phyloP scores from a whole-genome alignment of 2,888 invertebrate species.

The Balanococcus diminutus region DNA sequence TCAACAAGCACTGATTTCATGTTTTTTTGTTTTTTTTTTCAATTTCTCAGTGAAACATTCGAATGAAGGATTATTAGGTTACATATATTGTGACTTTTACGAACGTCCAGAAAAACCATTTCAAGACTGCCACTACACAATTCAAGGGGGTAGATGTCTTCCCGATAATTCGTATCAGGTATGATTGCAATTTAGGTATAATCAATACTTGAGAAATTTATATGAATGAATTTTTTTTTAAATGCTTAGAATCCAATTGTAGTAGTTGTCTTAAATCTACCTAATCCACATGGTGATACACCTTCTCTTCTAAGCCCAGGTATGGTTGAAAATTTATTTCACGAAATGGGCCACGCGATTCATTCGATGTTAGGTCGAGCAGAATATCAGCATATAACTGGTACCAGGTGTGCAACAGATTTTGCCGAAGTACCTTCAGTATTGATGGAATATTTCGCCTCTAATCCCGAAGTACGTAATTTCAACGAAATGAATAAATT shows the following conservation, averaged over 20 bases:
- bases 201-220: neutral
- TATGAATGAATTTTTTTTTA: neutral
- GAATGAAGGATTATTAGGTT: conserved; percentile 80
- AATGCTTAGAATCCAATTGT: conserved; percentile 79
- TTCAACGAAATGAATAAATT: neutral
- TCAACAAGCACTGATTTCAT: too few relatives aligned
- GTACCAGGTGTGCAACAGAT: conserved; percentile 96
- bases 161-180: conserved; percentile 83
- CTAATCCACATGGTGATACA: conserved; percentile 74
- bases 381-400: conserved; percentile 94
- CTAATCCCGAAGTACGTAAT: conserved; percentile 74
- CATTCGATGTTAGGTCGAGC: conserved; percentile 98
- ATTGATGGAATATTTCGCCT: conserved; percentile 96
- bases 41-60: conserved; percentile 72
- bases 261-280: conserved; percentile 88
- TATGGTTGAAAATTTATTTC: conserved; percentile 95
- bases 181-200: conserved; percentile 22
- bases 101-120: conserved; percentile 89
- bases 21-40: neutral
- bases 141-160: conserved; percentile 85
- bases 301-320: conserved; percentile 82
- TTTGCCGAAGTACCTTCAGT: conserved; percentile 99
- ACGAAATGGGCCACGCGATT: conserved; percentile 98
- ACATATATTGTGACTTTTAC: conserved; percentile 97
- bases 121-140: conserved; percentile 99